Conservation (phyloP, 1,140 invertebrate genomes). For the Drosophila insularis region DNA sequence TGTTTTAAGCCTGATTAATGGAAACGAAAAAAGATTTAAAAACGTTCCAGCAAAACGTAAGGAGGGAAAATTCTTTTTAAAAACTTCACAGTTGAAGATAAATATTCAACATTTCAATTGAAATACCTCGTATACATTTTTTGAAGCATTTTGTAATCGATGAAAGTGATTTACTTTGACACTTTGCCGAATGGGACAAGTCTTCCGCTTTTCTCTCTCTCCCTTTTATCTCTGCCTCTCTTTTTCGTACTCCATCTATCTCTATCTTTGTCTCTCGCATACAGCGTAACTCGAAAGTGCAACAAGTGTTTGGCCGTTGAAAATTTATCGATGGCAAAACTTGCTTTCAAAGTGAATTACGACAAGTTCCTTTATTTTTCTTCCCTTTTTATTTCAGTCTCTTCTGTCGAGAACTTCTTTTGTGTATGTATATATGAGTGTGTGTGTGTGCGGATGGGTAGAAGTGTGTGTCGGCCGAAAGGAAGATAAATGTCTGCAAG, state of each 20-base stretch:
- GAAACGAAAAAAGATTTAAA: not conserved
- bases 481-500: slow-evolving; percentile 70
- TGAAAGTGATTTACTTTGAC: slow-evolving; percentile 62
- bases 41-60: not conserved
- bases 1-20: slow-evolving; percentile 8
- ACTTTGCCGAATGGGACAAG: slow-evolving; percentile 17
- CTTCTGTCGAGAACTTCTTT: slow-evolving; percentile 27
- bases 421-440: slow-evolving; percentile 12
- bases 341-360: slow-evolving; percentile 73
- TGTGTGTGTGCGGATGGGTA: slow-evolving; percentile 11
- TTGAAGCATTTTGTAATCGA: slow-evolving; percentile 33
- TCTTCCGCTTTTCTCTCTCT: not conserved
- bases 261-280: not conserved
- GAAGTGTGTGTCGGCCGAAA: slow-evolving; percentile 22
- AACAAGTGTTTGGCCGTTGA: slow-evolving; percentile 68
- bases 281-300: slow-evolving; percentile 38
- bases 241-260: not conserved
- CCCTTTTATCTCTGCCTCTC: not conserved
- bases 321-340: slow-evolving; percentile 73
- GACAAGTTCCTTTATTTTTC: slow-evolving; percentile 58
- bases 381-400: slow-evolving; percentile 5
- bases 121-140: not conserved
- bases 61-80: not conserved
- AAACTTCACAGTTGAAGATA: not conserved
- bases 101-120: slow-evolving; percentile 5